These are phyloP conservation scores for Delphinapterus leucas DNA, from an alignment of 2,113 vertebrate genomes.

Conservation along the genomic window DNA sequence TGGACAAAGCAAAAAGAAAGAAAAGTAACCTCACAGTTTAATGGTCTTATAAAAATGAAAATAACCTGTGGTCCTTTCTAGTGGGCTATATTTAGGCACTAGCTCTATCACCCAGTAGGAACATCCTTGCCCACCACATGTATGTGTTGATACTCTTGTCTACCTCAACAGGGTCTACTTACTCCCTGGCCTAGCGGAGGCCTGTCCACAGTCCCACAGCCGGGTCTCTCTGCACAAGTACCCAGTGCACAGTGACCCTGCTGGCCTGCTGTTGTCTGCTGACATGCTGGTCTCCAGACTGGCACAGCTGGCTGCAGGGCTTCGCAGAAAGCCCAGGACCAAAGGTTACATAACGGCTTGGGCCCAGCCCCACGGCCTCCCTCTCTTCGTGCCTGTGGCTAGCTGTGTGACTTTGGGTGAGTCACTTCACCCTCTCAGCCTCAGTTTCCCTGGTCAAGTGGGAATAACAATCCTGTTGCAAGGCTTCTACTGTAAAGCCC, in stretches of 20 bases:
- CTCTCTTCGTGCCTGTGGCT: not conserved
- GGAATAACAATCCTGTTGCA: not conserved
- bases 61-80: not conserved
- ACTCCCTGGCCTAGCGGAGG: not conserved
- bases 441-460: not conserved
- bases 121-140: not conserved
- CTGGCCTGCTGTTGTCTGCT: not conserved
- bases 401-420: not conserved
- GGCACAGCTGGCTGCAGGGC: not conserved
- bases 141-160: not conserved
- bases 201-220: not conserved
- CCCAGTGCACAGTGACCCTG: not conserved
- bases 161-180: not conserved
- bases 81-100: not conserved
- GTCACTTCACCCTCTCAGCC: not conserved
- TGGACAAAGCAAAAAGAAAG: constrained; percentile 24
- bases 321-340: not conserved
- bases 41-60: constrained; percentile 15
- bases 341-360: not conserved
- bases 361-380: not conserved
- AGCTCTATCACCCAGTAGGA: not conserved
- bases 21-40: not conserved
- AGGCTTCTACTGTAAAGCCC: not conserved
- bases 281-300: not conserved
- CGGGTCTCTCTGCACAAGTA: not conserved